A percentile compares a stretch with the other conserved stretches of the same genome.
These are phyloP conservation scores for Petrolisthes manimaculis DNA, from an alignment of 2,888 invertebrate species.

Conservation along the genomic window DNA sequence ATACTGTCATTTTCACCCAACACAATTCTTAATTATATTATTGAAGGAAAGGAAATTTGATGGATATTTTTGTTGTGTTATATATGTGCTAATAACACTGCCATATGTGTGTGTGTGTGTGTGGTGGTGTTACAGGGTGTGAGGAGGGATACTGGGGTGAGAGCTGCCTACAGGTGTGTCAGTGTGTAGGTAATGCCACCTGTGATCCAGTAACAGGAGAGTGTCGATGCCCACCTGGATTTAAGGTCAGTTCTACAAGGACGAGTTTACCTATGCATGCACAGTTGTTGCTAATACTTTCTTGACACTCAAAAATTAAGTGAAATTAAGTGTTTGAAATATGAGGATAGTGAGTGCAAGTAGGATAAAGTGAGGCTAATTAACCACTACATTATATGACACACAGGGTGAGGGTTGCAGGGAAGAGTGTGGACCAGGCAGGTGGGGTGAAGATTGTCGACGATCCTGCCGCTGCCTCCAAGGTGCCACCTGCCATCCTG, in stretches of 20 bases:
- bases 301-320: too few species aligned
- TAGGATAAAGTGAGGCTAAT: too few species aligned
- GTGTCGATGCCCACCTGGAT: constrained; percentile 48
- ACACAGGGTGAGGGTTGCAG: constrained; percentile 33
- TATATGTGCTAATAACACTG: background rate
- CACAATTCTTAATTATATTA: too few species aligned
- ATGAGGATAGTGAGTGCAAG: too few species aligned
- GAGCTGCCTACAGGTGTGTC: constrained; percentile 71
- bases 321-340: too few species aligned
- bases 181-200: constrained; percentile 68
- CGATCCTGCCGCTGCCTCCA: constrained; percentile 84
- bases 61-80: background rate
- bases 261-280: too few species aligned
- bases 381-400: background rate
- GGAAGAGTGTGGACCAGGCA: constrained; percentile 79
- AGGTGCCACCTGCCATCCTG: constrained; percentile 87
- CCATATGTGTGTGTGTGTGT: constrained; percentile 19
- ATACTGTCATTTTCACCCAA: too few species aligned
- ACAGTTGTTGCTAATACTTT: too few species aligned
- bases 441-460: constrained; percentile 86
- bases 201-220: constrained; percentile 66
- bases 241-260: constrained; percentile 4
- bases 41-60: background rate
- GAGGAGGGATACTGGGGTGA: constrained; percentile 71
- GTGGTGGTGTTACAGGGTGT: constrained; percentile 67